phyloP scores from a whole-genome alignment of 1,140 invertebrate species.

The Agrypnia vestita region DNA sequence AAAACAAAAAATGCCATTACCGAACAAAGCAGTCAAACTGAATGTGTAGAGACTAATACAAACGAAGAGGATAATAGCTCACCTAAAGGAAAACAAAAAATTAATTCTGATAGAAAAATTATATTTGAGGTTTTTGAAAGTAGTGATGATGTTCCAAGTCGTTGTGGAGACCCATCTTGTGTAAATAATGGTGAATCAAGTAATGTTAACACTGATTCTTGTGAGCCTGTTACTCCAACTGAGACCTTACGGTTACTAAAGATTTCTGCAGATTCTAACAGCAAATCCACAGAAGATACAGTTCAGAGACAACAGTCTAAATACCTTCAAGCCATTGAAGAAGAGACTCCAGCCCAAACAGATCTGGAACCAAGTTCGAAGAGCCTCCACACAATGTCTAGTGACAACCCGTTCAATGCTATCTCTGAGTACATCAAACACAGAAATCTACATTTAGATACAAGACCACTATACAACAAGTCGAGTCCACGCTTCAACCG shows the following conservation, averaged over 20 bases:
- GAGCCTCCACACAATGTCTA: slow-evolving; percentile 36
- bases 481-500: not conserved
- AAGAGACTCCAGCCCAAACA: not conserved
- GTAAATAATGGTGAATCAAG: not conserved
- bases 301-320: not conserved
- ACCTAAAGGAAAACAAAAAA: slow-evolving; percentile 9
- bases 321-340: slow-evolving; percentile 1
- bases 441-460: not conserved
- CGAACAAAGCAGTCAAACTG: not conserved
- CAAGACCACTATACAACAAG: not conserved
- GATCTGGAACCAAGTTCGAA: not conserved
- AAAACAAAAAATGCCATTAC: not conserved
- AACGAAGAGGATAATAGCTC: not conserved
- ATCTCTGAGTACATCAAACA: slow-evolving; percentile 36
- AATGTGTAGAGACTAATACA: slow-evolving; percentile 2
- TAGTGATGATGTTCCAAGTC: slow-evolving; percentile 4
- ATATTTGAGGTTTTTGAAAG: slow-evolving; percentile 5
- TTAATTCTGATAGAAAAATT: slow-evolving; percentile 14
- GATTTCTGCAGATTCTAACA: slow-evolving; percentile 9
- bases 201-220: slow-evolving; percentile 17
- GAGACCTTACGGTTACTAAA: slow-evolving; percentile 39
- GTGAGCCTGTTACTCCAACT: not conserved
- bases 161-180: not conserved
- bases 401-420: slow-evolving; percentile 38
- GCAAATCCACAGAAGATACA: not conserved